These are phyloP conservation scores for Cotesia chilonis DNA, from an alignment of 1,140 invertebrate species.

Conservation along the genomic window DNA sequence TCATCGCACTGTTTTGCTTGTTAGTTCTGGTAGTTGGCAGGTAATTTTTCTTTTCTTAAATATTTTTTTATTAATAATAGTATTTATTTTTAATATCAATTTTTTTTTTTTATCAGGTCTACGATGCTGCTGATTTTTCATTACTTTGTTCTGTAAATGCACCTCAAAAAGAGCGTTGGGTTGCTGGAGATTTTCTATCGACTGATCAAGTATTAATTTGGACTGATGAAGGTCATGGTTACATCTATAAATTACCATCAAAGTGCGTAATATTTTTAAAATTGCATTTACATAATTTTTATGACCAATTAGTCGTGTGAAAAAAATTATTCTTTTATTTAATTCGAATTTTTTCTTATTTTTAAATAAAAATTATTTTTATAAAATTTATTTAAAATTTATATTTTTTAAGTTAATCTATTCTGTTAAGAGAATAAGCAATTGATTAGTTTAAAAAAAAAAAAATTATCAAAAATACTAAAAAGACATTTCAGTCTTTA, in stretches of 20 bases:
- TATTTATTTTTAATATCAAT: conserved; percentile 23
- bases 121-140: conserved; percentile 92
- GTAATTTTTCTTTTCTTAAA: conserved; percentile 65
- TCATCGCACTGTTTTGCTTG: conserved; percentile 94
- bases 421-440: too few relatives aligned
- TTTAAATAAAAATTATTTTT: too few relatives aligned
- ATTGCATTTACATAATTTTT: neutral
- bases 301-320: neutral
- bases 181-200: conserved; percentile 92
- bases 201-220: conserved; percentile 91
- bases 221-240: conserved; percentile 93
- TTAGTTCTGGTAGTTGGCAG: conserved; percentile 97
- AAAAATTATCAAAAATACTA: too few relatives aligned
- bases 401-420: too few relatives aligned
- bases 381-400: too few relatives aligned
- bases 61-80: conserved; percentile 6
- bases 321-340: too few relatives aligned
- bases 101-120: conserved; percentile 71
- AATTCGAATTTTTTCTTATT: too few relatives aligned
- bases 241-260: conserved; percentile 92
- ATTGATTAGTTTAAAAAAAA: too few relatives aligned
- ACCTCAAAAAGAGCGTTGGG: conserved; percentile 87
- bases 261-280: conserved; percentile 76
- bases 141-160: conserved; percentile 88
- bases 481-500: too few relatives aligned